Base-by-base conservation (phyloP, 1,140 invertebrate genomes). In the Tribolium madens region DNA sequence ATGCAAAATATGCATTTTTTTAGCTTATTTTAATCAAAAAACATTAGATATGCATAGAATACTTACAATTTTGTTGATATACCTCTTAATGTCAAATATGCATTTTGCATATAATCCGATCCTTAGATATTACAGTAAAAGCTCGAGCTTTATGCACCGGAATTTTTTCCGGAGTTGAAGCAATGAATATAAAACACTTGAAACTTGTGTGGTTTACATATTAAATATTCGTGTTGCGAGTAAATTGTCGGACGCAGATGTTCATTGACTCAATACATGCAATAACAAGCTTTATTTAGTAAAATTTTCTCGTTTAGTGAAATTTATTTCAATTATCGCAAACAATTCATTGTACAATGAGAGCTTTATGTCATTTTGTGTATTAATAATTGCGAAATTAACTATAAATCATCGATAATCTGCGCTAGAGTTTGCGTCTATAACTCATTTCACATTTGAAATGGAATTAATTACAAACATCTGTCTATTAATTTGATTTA, bases 151-250 rank as follows among this genome's bases (percentile, higher is more conserved):
- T 42, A 42, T 42, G 36, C 36, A 42, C 36, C n/a, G 36, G 31
- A 64, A 64, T 13, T 64, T 31, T 12, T 12, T 33, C 9, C 26
- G 2, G 21, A 64, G 57, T 14, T 12, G 13, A 64, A 33, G 57
- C 21, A 33, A 64, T 33, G 57, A 64, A 64, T 64, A 64, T 64
- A 64, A 64, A 31, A 18, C 12, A 14, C 52, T 57, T 33, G 4
- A 33, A 64, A 64, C 57, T 64, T 33, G 57, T 33, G 57, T 64
- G 26, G 57, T 64, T 64, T 18, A 31, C 57, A 64, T 64, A 64
- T 64, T 64, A 64, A 64, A 64, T 64, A 64, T 64, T 64, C 57
- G 26, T 10, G 53, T 21, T 33, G 57, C 57, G 57, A 64, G 57
- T 33, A 64, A 64, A 64, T 31, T 64, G 57, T 64, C 31, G 36